Percentiles rank a stretch among this genome's conserved stretches.
phyloP scores from a whole-genome alignment of 2,797 vertebrate species.

The Furcifer pardalis region DNA sequence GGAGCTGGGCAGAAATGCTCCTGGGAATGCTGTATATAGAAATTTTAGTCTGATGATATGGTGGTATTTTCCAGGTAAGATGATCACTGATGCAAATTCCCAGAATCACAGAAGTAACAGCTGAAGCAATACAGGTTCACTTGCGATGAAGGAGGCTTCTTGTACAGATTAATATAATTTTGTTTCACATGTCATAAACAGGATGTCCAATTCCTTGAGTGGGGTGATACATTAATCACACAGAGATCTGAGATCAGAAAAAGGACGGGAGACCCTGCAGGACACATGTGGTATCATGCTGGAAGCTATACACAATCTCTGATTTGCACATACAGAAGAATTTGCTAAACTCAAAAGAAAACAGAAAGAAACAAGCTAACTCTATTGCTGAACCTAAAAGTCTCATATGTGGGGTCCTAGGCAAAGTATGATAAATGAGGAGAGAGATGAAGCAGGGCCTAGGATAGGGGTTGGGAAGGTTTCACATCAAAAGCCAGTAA shows the following conservation, averaged over 20 bases:
- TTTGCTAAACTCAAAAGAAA: conserved; percentile 14
- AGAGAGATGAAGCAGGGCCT: conserved; percentile 36
- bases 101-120: conserved; percentile 53
- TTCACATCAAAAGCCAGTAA: conserved; percentile 24
- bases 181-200: conserved; percentile 56
- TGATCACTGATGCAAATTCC: conserved; percentile 57
- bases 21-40: conserved; percentile 22
- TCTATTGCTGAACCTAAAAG: conserved; percentile 37
- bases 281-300: conserved; percentile 38
- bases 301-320: conserved; percentile 48
- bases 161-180: conserved; percentile 43
- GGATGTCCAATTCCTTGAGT: conserved; percentile 48
- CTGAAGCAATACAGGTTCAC: conserved; percentile 52
- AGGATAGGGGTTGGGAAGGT: not conserved
- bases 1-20: conserved; percentile 36
- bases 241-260: conserved; percentile 37
- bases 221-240: conserved; percentile 57
- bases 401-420: not conserved
- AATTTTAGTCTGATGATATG: conserved; percentile 35
- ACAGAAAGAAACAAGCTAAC: conserved; percentile 22
- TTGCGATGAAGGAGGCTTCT: conserved; percentile 37
- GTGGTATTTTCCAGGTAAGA: conserved; percentile 60
- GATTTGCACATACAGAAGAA: conserved; percentile 27
- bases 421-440: conserved; percentile 39
- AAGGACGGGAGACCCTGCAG: conserved; percentile 39